These are phyloP conservation scores for Mesembrinibis cayennensis DNA, from an alignment of 2,113 vertebrate genomes.

Conservation along the genomic window DNA sequence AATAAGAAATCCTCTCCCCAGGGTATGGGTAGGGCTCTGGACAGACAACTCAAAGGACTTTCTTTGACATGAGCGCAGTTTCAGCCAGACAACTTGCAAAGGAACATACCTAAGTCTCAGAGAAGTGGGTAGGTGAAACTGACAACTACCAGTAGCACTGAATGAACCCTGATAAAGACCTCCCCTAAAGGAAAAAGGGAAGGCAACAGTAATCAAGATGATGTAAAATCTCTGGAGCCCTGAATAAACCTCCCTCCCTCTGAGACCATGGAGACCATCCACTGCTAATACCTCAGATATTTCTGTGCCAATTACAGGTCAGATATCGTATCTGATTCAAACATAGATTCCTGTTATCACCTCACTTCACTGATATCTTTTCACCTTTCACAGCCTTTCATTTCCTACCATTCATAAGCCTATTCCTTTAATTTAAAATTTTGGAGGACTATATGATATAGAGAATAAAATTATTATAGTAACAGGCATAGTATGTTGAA, in stretches of 20 bases:
- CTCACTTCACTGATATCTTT: background rate
- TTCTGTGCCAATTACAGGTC: background rate
- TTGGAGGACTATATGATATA: background rate
- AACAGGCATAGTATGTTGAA: background rate
- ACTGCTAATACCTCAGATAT: background rate
- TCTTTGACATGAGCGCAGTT: background rate
- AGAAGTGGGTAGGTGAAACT: background rate
- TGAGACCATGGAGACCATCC: background rate
- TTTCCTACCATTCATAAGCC: background rate
- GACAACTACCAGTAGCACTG: background rate
- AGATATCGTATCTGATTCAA: background rate
- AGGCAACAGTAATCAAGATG: background rate
- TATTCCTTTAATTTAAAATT: background rate
- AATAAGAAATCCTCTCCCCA: background rate
- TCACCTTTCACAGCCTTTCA: background rate
- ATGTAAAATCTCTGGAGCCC: background rate
- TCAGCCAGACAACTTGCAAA: background rate
- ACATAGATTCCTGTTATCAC: background rate
- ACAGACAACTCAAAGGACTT: background rate
- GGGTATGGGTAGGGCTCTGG: background rate
- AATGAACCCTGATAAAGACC: rapidly evolving
- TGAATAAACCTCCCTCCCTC: background rate
- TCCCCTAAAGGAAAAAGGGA: background rate
- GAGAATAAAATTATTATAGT: background rate
- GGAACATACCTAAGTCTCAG: background rate